Percentiles rank a stretch among this genome's conserved stretches.
Conservation (phyloP, 2,888 invertebrate species). For the Epirrita christyi region DNA sequence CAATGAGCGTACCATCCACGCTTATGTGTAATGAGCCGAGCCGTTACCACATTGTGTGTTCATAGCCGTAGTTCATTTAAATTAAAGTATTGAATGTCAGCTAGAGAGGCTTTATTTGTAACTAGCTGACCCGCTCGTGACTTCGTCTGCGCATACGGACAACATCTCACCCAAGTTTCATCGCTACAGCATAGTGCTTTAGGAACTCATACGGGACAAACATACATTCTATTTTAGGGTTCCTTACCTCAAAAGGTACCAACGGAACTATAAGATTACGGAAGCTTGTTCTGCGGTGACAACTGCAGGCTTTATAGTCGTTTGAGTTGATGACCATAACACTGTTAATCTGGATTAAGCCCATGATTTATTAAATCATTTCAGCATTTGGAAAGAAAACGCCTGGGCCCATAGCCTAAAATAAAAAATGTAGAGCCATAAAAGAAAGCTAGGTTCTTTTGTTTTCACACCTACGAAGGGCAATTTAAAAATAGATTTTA, state of each 20-base stretch:
- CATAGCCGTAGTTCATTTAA: constrained; percentile 44
- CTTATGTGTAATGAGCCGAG: constrained; percentile 53
- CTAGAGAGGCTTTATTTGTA: constrained; percentile 31
- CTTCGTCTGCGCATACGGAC: too few species aligned
- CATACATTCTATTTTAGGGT: too few species aligned
- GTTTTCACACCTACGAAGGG: constrained; percentile 36
- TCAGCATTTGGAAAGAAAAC: not conserved
- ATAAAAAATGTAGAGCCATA: not conserved
- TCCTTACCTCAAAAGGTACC: too few species aligned
- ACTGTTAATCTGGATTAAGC: too few species aligned
- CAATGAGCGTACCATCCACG: constrained; percentile 54
- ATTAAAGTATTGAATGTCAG: constrained; percentile 36
- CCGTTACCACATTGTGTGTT: constrained; percentile 49
- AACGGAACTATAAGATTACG: too few species aligned
- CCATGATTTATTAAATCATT: too few species aligned
- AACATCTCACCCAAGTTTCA: too few species aligned
- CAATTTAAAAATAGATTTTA: constrained; percentile 61
- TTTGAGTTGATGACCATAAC: constrained; percentile 1
- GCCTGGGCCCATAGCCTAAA: not conserved
- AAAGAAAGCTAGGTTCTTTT: constrained; percentile 24
- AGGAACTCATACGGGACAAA: too few species aligned
- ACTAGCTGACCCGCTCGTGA: too few species aligned
- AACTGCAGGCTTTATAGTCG: constrained; percentile 9
- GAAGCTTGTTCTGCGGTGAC: constrained; percentile 35
- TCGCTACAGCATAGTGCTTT: too few species aligned